Percentiles rank a stretch among this genome's conserved stretches.
phyloP scores from a whole-genome alignment of 2,113 vertebrate genomes.

The Gallinago paraguaiae region DNA sequence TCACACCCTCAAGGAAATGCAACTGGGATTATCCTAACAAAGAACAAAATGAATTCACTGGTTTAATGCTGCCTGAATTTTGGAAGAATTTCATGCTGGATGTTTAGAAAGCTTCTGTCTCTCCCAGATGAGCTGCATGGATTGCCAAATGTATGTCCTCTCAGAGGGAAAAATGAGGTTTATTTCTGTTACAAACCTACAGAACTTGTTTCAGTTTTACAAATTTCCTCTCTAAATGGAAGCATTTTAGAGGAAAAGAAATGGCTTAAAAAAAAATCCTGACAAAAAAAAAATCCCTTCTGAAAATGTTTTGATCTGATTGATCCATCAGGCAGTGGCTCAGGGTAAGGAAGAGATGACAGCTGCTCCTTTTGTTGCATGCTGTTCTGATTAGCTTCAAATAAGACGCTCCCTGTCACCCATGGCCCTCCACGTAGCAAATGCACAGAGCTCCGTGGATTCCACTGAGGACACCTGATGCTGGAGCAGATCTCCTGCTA shows the following conservation, averaged over 20 bases:
- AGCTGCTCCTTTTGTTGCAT: conserved; percentile 19
- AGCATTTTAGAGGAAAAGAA: background rate
- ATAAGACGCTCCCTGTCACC: background rate
- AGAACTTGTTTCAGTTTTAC: conserved; percentile 8
- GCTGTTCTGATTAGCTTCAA: conserved; percentile 36
- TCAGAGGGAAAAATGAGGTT: background rate
- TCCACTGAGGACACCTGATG: background rate
- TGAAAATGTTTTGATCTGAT: conserved; percentile 37
- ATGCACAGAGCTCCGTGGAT: background rate
- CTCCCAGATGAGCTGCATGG: conserved; percentile 13
- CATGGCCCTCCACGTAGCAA: background rate
- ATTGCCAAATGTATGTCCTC: conserved; percentile 62
- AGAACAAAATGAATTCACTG: background rate
- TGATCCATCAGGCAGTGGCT: conserved; percentile 18
- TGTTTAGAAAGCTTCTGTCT: conserved; percentile 46
- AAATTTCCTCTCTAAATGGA: conserved; percentile 8
- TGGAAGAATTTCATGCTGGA: background rate
- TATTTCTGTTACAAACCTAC: conserved; percentile 15
- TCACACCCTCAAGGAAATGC: background rate
- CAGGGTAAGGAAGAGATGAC: conserved; percentile 16
- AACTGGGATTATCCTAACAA: background rate
- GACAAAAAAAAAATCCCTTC: background rate
- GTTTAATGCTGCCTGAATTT: background rate
- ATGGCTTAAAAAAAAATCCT: background rate
- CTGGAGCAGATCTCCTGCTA: background rate